A percentile compares a stretch with the other conserved stretches of the same genome.
phyloP scores from a whole-genome alignment of 2,113 vertebrate species.

The Phyllostomus discolor region DNA sequence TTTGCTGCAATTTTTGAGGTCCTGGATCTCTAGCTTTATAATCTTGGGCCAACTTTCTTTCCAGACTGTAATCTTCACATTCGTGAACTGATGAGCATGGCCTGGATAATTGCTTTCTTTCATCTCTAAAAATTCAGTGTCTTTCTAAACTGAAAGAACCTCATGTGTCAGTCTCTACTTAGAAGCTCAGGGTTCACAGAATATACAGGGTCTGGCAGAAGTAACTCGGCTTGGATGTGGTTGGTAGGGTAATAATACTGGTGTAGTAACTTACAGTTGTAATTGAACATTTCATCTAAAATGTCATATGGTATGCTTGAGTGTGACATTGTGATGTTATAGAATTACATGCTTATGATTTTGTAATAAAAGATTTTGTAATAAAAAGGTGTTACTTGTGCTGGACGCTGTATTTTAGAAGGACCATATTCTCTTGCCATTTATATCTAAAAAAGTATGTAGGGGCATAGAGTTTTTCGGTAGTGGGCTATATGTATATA shows the following conservation, averaged over 20 bases:
- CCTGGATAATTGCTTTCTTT: not conserved
- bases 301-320: too few relatives aligned
- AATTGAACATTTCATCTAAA: too few relatives aligned
- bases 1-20: not conserved
- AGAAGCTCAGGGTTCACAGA: not conserved
- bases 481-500: not conserved
- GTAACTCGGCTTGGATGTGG: too few relatives aligned
- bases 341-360: too few relatives aligned
- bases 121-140: not conserved
- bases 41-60: not conserved
- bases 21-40: not conserved
- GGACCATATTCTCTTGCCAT: not conserved
- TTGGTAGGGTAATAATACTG: too few relatives aligned
- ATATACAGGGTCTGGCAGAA: too few relatives aligned
- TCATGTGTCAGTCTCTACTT: not conserved
- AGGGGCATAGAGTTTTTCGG: not conserved
- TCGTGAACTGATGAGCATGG: not conserved
- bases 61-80: not conserved
- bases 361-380: too few relatives aligned
- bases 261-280: too few relatives aligned
- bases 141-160: slow-evolving; percentile 4
- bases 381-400: too few relatives aligned
- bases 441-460: not conserved
- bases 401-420: not conserved
- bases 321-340: too few relatives aligned